Evolutionary conservation across 2,113 vertebrate species (phyloP).

Genomic region (Galemys pyrenaicus): DNA sequence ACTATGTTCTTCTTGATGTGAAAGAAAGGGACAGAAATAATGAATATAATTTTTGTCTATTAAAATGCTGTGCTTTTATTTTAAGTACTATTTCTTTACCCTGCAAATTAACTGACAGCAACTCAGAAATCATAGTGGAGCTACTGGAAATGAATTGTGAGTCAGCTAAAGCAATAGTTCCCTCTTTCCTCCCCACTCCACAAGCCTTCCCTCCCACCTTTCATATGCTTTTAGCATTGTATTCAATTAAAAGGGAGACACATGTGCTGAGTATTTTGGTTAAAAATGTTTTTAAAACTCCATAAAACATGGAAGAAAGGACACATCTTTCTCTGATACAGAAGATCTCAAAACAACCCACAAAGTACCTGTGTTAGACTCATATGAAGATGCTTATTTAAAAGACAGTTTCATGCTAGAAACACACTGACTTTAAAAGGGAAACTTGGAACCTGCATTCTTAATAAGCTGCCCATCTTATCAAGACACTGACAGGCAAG

Average conservation of each 20-base stretch:
- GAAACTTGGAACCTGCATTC: not conserved
- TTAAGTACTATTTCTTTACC: slow-evolving; percentile 15
- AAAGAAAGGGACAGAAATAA: not conserved
- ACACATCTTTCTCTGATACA: not conserved
- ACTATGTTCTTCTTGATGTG: not conserved
- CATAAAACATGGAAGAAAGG: not conserved
- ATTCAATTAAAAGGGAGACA: not conserved
- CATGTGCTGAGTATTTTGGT: not conserved
- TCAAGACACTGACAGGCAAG: not conserved
- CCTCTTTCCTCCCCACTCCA: not conserved
- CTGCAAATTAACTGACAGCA: not conserved
- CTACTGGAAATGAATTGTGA: not conserved
- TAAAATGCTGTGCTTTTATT: slow-evolving; percentile 31
- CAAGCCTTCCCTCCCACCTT: not conserved
- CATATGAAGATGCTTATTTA: not conserved
- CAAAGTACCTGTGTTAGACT: not conserved
- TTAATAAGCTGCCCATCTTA: not conserved
- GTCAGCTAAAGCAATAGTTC: not conserved
- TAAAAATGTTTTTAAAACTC: not conserved
- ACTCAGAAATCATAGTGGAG: not conserved
- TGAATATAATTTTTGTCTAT: not conserved
- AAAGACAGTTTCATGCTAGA: not conserved
- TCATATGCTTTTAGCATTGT: not conserved
- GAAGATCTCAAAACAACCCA: not conserved
- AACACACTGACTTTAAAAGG: not conserved